Evolutionary conservation across 2,797 vertebrate species (phyloP).

Genomic region (Orientallactaga sibirica): DNA sequence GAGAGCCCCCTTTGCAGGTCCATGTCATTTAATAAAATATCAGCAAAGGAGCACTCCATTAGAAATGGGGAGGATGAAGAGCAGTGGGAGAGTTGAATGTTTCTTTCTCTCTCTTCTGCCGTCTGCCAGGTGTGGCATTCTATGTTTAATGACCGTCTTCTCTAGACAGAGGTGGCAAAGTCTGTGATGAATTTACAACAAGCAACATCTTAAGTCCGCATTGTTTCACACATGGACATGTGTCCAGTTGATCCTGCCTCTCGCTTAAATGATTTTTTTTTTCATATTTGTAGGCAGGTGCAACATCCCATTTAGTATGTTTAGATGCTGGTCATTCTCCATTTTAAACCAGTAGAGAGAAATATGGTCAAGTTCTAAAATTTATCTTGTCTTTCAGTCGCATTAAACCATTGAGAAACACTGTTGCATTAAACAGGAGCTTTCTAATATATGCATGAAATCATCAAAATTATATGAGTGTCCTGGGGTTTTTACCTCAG

Average conservation of each 20-base stretch:
- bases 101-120: not conserved
- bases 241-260: not conserved
- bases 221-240: not conserved
- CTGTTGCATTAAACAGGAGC: not conserved
- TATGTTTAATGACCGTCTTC: not conserved
- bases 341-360: constrained; percentile 51
- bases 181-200: not conserved
- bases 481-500: not conserved
- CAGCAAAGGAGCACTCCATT: not conserved
- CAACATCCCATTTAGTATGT: constrained; percentile 12
- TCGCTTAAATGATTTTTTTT: not conserved
- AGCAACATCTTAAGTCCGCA: not conserved
- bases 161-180: not conserved
- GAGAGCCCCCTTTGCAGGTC: not conserved
- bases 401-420: not conserved
- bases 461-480: constrained; percentile 3
- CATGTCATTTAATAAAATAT: constrained; percentile 24
- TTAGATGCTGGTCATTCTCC: constrained; percentile 14
- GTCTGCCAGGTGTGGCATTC: not conserved
- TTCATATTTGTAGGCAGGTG: constrained; percentile 31
- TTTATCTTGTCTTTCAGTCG: not conserved
- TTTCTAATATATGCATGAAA: constrained; percentile 17
- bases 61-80: not conserved
- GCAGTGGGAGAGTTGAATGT: not conserved
- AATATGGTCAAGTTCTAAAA: constrained; percentile 39